Base-by-base conservation (phyloP, 1,140 invertebrate species). In the Drosophila lacteicornis region DNA sequence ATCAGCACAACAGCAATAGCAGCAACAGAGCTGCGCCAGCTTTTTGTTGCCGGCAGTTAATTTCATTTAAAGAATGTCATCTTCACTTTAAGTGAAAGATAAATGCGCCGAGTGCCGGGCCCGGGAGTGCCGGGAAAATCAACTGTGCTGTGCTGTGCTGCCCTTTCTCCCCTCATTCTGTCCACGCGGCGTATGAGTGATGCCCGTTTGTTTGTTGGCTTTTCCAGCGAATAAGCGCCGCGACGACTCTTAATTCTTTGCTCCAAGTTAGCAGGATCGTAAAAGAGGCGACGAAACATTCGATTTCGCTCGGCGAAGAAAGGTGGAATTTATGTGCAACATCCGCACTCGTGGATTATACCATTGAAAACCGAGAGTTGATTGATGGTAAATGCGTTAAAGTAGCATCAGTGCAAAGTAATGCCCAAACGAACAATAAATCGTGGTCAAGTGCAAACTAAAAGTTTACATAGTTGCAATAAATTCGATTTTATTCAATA, bases 71-170 rank as follows among this genome's bases (percentile, higher is more conserved):
- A 91, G 91, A 92, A 92, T 92, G 91, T 91, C 91, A 91, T 92
- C 91, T 92, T 92, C 91, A 91, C 90, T 92, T 91, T 91, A 92
- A 92, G 91, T 92, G 91, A 92, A 92, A 92, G 91, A 92, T 91
- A 91, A 91, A 91, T 87, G 79, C 81, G 65, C 61, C 69, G 55
- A 75, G 66, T 67, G 27, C 27, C 27, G 27, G 62, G 62, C 65
- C 58, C 65, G 67, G 70, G 68, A 67, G 60, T 75, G 70, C 55
- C 57, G 60, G 50, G 66, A 62, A 75, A 76, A 80, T 76, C 70
- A 80, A 82, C 58, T 73, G 80, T 30, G 27, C 27, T 27, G 25
- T 27, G 25, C 27, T 30, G 27, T 30, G 50, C 80, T 80, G 79
- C 70, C 74, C 77, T 80, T 74, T 77, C 79, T 75, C 73, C 60